Conservation (phyloP, 2,888 invertebrate species). For the Dinocampus coccinellae region DNA sequence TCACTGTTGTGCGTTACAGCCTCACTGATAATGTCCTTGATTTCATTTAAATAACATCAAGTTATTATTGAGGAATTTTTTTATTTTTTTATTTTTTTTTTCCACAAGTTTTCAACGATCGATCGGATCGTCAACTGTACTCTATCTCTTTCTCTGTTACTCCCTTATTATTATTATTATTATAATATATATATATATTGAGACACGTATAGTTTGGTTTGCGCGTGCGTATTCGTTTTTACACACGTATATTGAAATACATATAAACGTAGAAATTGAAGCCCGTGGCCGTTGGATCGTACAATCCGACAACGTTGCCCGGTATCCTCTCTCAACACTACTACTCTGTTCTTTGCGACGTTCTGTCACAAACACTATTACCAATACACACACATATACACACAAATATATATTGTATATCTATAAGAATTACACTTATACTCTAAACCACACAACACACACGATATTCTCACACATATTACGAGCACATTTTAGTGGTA, state of each 20-base stretch:
- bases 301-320: conserved; percentile 57
- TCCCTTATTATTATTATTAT: background rate
- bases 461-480: background rate
- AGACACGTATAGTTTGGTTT: conserved; percentile 9
- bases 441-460: conserved; percentile 18
- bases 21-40: background rate
- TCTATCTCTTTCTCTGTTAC: background rate
- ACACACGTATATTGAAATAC: conserved; percentile 19
- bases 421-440: background rate
- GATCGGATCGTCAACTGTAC: background rate
- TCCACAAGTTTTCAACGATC: background rate
- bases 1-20: background rate
- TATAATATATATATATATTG: background rate
- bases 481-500: conserved; percentile 34
- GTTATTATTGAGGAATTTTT: background rate
- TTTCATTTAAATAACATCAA: background rate
- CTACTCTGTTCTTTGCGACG: conserved; percentile 49
- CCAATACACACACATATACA: conserved; percentile 36
- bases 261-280: conserved; percentile 16
- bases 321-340: conserved; percentile 48
- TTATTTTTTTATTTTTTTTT: background rate
- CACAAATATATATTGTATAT: conserved; percentile 9
- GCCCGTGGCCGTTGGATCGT: conserved; percentile 29
- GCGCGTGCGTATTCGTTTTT: conserved; percentile 20
- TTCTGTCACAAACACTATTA: conserved; percentile 57